Evolutionary conservation across 2,113 vertebrate species (phyloP), one percentile per base, ranked within the genome.

Genomic region (Ictalurus punctatus): DNA sequence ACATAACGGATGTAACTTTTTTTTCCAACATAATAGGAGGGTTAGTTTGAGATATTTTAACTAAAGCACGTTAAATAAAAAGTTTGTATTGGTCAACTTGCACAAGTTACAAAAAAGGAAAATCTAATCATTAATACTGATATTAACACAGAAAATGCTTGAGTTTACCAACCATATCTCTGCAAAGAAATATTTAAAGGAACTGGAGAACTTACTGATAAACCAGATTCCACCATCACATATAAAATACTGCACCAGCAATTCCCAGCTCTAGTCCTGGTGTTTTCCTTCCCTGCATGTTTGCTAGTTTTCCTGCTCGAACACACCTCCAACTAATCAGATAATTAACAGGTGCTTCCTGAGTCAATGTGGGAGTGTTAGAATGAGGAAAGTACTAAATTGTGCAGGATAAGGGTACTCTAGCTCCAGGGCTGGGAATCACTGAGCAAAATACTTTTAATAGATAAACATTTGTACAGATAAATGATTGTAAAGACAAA

Each of bases 391-490:
- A 34, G 56, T 30, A 37, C 8, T 13, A 37, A 58, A 37, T 13
- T 82, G 80, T 61, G 56, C 80, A 61, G 30, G 34, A 34, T 30
- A 34, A 82, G 19, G 30, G 8, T 59, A 37, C 10, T 40, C 34
- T 40, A 14, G 30, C 58, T 44, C 81, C 58, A 63, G 81, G 21
- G 12, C 58, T 83, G 58, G 81, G 34, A 83, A 83, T 40, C 10
- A 8, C 81, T 63, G 58, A 83, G 58, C 34, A 83, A 34, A 61
- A 59, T 59, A 88, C 34, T 61, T 54, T 40, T 74, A 82, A 61
- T 34, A 83, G 21, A 86, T 63, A 84, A 83, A 83, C 58, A 83
- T 58, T 59, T 83, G 82, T 81, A 88, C 54, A 88, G 54, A 48
- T 80, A 27, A 87, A 54, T 87, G 21, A 71, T 30, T 56, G 44